Evolutionary conservation across 2,797 vertebrate species (phyloP).

Genomic region (Coranthus polyacanthus): DNA sequence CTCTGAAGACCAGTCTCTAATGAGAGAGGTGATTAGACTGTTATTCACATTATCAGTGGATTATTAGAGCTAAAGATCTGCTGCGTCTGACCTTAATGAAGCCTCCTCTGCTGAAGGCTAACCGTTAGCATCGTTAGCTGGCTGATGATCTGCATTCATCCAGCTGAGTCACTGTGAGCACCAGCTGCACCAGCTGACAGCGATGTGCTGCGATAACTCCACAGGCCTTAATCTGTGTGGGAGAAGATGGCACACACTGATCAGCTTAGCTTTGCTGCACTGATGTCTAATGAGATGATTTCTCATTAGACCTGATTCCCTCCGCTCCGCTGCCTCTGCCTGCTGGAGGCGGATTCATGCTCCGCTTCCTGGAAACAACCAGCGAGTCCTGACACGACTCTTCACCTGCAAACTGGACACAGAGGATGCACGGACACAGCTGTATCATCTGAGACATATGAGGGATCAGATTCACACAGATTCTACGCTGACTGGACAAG

Average conservation of each 20-base stretch:
- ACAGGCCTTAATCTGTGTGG: constrained; percentile 44
- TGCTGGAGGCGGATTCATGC: constrained; percentile 19
- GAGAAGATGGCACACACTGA: constrained; percentile 57
- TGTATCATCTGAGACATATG: too few relatives aligned
- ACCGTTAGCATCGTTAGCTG: constrained; percentile 13
- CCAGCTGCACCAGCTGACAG: constrained; percentile 44
- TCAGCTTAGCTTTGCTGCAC: constrained; percentile 58
- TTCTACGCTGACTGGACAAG: too few relatives aligned
- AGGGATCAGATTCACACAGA: too few relatives aligned
- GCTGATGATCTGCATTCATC: constrained; percentile 26
- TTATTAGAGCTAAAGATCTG: too few relatives aligned
- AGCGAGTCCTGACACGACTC: constrained; percentile 1
- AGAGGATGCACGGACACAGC: neutral
- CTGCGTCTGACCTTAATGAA: neutral
- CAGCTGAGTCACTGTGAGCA: constrained; percentile 32
- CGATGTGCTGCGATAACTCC: constrained; percentile 40
- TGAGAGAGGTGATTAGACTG: too few relatives aligned
- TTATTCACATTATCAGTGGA: too few relatives aligned
- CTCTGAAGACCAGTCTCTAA: too few relatives aligned
- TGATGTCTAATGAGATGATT: constrained; percentile 72
- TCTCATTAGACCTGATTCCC: constrained; percentile 67
- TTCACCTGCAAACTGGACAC: constrained; percentile 29
- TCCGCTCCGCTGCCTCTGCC: constrained; percentile 33
- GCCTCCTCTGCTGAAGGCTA: constrained; percentile 4
- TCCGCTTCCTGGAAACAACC: neutral